phyloP scores from a whole-genome alignment of 2,797 vertebrate genomes.

The Onychomys torridus region DNA sequence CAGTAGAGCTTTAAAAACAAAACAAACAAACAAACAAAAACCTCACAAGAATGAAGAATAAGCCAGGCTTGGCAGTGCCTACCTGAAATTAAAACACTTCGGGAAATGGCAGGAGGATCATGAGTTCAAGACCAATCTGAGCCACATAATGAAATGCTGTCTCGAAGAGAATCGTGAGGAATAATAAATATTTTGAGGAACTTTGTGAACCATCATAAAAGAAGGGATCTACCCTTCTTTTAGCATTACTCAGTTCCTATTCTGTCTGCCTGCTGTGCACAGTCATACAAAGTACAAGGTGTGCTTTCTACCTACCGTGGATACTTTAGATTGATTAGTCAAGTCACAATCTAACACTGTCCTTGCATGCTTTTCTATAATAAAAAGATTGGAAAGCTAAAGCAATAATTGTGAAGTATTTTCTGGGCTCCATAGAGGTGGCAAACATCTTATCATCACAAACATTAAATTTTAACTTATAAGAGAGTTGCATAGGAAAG shows the following conservation, averaged over 20 bases:
- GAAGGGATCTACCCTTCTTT: background rate
- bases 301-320: background rate
- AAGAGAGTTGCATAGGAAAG: background rate
- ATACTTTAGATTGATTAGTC: background rate
- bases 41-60: background rate
- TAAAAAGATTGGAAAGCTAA: constrained; percentile 3
- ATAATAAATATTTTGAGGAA: background rate
- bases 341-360: background rate
- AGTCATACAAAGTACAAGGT: background rate
- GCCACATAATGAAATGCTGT: background rate
- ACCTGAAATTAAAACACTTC: background rate
- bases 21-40: no score
- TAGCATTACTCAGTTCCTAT: background rate
- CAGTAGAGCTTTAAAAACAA: no score
- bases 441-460: background rate
- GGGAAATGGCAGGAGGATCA: no score
- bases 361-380: background rate
- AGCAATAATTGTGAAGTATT: background rate
- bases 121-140: background rate
- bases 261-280: background rate
- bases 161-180: background rate
- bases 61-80: background rate
- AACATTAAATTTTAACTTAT: background rate
- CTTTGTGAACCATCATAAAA: background rate
- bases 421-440: background rate